Evolutionary conservation across 2,888 invertebrate species (phyloP).

Genomic region (Limnephilus lunatus): DNA sequence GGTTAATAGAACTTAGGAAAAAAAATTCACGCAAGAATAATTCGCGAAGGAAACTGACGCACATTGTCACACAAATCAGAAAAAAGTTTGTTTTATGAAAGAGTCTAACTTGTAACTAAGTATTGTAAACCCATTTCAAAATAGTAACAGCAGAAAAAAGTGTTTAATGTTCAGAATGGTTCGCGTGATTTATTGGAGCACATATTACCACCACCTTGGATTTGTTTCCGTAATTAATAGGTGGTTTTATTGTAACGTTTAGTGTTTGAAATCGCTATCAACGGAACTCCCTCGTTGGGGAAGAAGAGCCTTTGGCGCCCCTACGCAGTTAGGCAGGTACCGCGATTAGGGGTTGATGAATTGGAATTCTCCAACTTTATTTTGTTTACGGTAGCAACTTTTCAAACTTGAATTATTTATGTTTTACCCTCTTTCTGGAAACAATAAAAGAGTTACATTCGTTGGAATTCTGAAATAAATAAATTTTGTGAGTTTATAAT

Average conservation of each 20-base stretch:
- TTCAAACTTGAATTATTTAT: not conserved
- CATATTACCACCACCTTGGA: conserved; percentile 16
- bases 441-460: not conserved
- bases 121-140: no score
- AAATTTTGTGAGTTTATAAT: not conserved
- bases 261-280: not conserved
- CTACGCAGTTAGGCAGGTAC: not conserved
- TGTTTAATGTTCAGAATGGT: not conserved
- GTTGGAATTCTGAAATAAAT: not conserved
- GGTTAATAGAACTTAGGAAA: no score
- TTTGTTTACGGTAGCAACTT: not conserved
- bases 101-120: no score
- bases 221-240: conserved; percentile 3
- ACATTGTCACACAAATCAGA: no score
- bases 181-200: not conserved
- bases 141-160: not conserved
- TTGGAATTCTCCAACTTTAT: not conserved
- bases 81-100: no score
- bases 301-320: not conserved
- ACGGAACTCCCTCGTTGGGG: not conserved
- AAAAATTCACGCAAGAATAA: no score
- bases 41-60: no score
- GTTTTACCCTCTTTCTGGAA: not conserved
- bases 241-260: conserved; percentile 5
- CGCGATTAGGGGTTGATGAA: not conserved